Base-by-base conservation (phyloP, 2,113 vertebrate species). In the Vidua chalybeata region DNA sequence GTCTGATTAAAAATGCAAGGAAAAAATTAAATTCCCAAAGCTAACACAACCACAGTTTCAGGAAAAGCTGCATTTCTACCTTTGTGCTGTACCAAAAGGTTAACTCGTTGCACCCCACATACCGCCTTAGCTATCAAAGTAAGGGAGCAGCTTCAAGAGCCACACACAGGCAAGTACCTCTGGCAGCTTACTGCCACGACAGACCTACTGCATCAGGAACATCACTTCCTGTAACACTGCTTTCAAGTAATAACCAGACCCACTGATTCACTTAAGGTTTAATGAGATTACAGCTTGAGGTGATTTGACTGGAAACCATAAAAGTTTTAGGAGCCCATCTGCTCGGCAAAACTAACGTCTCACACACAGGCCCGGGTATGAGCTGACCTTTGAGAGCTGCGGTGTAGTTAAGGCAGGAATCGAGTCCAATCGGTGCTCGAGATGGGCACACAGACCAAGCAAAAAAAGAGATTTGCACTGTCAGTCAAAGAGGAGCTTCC, bases 261-360 rank as follows among this genome's bases (percentile, higher is more conserved):
- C 93, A 87, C 90, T 82, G 96, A 96, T 96, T 96, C 93, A 95
- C 93, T 96, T 96, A 96, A 61, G 93, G 76, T 93, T 96, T 97
- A 96, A 97, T 95, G 96, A 96, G 96, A 97, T 97, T 96, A 96
- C 96, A 97, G 96, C 96, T 97, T 96, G 96, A 96, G 93, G 94
- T 96, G 96, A 96, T 96, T 96, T 93, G 96, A 95, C 92, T 94
- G 92, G 90, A 94, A 94, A 96, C 92, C 93, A 90, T 96, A 96
- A 97, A 97, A 97, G 84, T 97, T 96, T 96, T 97, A 97, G 94
- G 90, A 96, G 96, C 76, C 96, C 96, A 97, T 96, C 96, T 97
- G 96, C 90, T 96, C 76, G 75, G 80, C 92, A 72, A 94, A 90
- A 87, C 88, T 56, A 96, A 86, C 77, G 67, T 71, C 94, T 96